These are phyloP conservation scores for Napeogenes sylphis DNA, from an alignment of 2,888 invertebrate species.

Conservation along the genomic window DNA sequence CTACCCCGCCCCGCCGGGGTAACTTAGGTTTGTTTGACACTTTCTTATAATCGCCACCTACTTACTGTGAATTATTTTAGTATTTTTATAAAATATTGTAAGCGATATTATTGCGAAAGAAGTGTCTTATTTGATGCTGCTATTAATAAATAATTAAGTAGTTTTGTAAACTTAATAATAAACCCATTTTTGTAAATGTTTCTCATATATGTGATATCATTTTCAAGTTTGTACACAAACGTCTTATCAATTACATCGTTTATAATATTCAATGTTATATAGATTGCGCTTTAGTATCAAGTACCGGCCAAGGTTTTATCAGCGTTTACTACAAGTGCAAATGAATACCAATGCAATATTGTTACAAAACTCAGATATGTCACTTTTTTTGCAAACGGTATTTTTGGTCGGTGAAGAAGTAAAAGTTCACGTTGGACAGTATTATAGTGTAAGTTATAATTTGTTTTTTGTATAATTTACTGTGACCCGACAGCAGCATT, in stretches of 20 bases:
- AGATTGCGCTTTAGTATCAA: too few species aligned
- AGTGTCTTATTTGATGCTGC: neutral
- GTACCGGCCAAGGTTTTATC: too few species aligned
- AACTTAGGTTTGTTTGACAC: neutral
- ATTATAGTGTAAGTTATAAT: conserved; percentile 12
- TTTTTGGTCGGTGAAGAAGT: neutral
- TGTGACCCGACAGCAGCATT: neutral
- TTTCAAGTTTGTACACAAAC: too few species aligned
- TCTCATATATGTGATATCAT: too few species aligned
- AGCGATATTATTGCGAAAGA: neutral
- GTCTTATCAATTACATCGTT: too few species aligned
- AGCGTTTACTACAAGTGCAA: too few species aligned
- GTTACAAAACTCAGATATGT: neutral
- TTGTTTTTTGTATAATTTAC: neutral
- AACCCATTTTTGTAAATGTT: neutral
- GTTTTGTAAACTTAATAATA: neutral
- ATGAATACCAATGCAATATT: neutral
- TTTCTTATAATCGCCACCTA: neutral
- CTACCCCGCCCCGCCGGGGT: neutral
- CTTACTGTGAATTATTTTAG: conserved; percentile 6
- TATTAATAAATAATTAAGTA: neutral
- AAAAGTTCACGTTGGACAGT: conserved; percentile 11
- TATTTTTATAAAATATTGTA: conserved; percentile 4
- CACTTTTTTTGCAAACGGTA: neutral
- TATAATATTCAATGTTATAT: too few species aligned